Percentiles rank a stretch among this genome's conserved stretches.
phyloP scores from a whole-genome alignment of 1,140 invertebrate species.

The Globodera ellingtonae region DNA sequence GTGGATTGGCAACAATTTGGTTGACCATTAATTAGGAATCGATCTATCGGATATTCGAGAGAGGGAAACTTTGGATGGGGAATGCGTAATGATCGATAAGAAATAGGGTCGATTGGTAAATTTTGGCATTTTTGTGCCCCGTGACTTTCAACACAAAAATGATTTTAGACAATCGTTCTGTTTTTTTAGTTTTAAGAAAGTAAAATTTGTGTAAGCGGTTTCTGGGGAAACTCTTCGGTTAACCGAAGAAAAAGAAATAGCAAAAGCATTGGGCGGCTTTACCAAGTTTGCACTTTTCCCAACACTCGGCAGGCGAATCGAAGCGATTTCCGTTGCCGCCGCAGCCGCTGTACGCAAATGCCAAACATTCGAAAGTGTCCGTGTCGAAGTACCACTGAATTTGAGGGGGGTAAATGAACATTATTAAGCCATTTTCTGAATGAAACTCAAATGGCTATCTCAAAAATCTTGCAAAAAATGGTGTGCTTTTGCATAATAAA shows the following conservation, averaged over 20 bases:
- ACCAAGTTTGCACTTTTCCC: constrained; percentile 37
- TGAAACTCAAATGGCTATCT: constrained; percentile 1
- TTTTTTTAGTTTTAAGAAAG: too few species aligned
- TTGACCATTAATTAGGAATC: too few species aligned
- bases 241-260: neutral
- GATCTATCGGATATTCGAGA: too few species aligned
- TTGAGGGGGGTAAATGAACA: neutral
- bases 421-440: neutral
- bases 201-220: too few species aligned
- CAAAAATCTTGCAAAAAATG: neutral
- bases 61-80: too few species aligned
- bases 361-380: constrained; percentile 37
- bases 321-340: constrained; percentile 44
- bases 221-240: too few species aligned
- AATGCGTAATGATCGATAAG: too few species aligned
- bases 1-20: too few species aligned
- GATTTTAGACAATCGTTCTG: too few species aligned
- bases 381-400: constrained; percentile 41
- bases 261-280: neutral
- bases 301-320: constrained; percentile 33
- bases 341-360: constrained; percentile 45
- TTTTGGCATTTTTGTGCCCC: too few species aligned
- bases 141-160: too few species aligned
- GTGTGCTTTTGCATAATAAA: neutral
- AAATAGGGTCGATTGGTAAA: too few species aligned